phyloP scores from a whole-genome alignment of 1,140 invertebrate species.

The Drosophila ogumai region DNA sequence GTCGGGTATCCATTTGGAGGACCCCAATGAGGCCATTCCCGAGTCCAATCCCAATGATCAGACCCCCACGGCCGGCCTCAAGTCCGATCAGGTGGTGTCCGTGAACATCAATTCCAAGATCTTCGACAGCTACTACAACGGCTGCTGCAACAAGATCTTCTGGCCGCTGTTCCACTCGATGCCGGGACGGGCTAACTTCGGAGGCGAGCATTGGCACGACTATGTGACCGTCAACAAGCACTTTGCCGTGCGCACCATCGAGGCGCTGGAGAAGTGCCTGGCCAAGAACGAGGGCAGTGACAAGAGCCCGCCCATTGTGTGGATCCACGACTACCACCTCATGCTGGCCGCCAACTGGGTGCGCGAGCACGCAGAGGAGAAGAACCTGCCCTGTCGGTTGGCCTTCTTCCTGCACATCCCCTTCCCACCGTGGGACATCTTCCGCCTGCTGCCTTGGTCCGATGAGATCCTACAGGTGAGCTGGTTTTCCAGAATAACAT shows the following conservation, averaged over 20 bases:
- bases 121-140: slow-evolving; percentile 95
- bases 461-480: slow-evolving; percentile 92
- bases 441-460: slow-evolving; percentile 94
- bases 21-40: slow-evolving; percentile 91
- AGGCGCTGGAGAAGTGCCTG: slow-evolving; percentile 88
- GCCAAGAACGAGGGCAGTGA: slow-evolving; percentile 86
- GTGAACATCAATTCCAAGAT: slow-evolving; percentile 90
- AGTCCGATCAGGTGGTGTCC: slow-evolving; percentile 92
- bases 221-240: slow-evolving; percentile 93
- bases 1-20: slow-evolving; percentile 92
- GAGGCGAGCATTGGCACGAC: slow-evolving; percentile 92
- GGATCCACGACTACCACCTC: slow-evolving; percentile 97
- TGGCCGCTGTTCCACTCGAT: slow-evolving; percentile 97
- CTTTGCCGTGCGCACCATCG: slow-evolving; percentile 92
- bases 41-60: slow-evolving; percentile 93
- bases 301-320: slow-evolving; percentile 90
- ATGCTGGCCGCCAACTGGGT: slow-evolving; percentile 96
- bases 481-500: slow-evolving; percentile 4
- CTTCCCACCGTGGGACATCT: slow-evolving; percentile 96
- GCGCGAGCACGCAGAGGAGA: slow-evolving; percentile 92
- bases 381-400: slow-evolving; percentile 91
- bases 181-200: slow-evolving; percentile 92
- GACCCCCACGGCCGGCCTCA: slow-evolving; percentile 93
- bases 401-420: slow-evolving; percentile 97
- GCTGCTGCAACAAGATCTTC: slow-evolving; percentile 95